Percentiles rank a stretch among this genome's conserved stretches.
Conservation (phyloP, 2,797 vertebrate species). For the Botia almorhae region DNA sequence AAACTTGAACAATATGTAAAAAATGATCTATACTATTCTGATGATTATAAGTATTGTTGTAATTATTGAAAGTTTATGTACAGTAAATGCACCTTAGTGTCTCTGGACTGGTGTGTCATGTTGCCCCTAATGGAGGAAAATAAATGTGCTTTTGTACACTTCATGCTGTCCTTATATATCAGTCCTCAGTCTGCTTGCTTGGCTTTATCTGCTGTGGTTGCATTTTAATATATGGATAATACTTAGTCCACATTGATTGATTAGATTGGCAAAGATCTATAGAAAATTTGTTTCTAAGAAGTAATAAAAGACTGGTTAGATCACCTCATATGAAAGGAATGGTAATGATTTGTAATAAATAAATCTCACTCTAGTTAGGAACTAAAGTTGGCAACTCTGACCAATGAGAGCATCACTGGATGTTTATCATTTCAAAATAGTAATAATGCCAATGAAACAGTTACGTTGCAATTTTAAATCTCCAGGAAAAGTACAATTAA, state of each 20-base stretch:
- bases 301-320: too few relatives aligned
- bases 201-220: not conserved
- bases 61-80: conserved; percentile 42
- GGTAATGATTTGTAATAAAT: too few relatives aligned
- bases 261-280: too few relatives aligned
- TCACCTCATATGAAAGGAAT: too few relatives aligned
- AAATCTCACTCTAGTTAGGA: too few relatives aligned
- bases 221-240: not conserved
- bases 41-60: conserved; percentile 48
- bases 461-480: too few relatives aligned
- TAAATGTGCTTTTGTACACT: conserved; percentile 61
- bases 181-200: not conserved
- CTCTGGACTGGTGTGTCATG: conserved; percentile 37
- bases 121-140: conserved; percentile 58
- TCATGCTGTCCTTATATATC: conserved; percentile 1
- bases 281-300: too few relatives aligned
- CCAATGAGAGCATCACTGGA: too few relatives aligned
- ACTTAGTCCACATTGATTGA: not conserved
- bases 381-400: too few relatives aligned
- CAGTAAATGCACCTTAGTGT: conserved; percentile 29
- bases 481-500: too few relatives aligned
- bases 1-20: conserved; percentile 61
- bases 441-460: too few relatives aligned
- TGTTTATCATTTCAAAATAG: too few relatives aligned
- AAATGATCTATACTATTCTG: conserved; percentile 51